These are phyloP conservation scores for Neotoma lepida DNA, from an alignment of 2,113 vertebrate species.

Conservation along the genomic window DNA sequence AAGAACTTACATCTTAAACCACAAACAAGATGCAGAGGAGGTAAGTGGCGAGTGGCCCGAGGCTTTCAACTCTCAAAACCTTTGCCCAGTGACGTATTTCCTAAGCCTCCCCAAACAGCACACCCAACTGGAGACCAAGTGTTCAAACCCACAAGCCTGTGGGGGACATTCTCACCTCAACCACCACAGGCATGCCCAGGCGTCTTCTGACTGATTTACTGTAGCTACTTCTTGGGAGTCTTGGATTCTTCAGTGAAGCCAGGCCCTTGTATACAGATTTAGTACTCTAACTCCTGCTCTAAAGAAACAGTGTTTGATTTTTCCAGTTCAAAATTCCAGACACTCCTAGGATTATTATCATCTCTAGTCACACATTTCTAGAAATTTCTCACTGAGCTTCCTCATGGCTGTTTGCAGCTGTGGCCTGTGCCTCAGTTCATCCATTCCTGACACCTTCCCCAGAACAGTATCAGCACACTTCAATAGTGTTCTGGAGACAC, in stretches of 20 bases:
- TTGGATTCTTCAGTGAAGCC: neutral
- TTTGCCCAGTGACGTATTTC: neutral
- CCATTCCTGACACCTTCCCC: neutral
- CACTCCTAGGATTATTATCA: neutral
- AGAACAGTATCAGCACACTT: neutral
- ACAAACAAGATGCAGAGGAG: neutral
- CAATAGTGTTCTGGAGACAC: neutral
- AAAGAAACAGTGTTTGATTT: neutral
- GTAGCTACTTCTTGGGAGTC: neutral
- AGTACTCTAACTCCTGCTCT: neutral
- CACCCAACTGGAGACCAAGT: neutral
- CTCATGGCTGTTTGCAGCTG: neutral
- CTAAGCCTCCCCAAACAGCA: neutral
- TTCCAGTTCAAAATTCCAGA: conserved; percentile 9
- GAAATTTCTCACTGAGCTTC: neutral
- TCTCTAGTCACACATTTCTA: neutral
- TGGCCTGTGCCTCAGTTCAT: neutral
- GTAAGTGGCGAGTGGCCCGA: accelerated
- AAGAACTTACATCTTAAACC: neutral
- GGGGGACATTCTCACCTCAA: neutral
- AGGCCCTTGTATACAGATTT: neutral
- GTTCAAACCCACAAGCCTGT: neutral
- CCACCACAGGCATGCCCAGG: neutral
- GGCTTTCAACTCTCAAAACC: neutral
- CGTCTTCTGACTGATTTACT: neutral